phyloP scores from a whole-genome alignment of 2,113 vertebrate genomes.

The Nestor notabilis region DNA sequence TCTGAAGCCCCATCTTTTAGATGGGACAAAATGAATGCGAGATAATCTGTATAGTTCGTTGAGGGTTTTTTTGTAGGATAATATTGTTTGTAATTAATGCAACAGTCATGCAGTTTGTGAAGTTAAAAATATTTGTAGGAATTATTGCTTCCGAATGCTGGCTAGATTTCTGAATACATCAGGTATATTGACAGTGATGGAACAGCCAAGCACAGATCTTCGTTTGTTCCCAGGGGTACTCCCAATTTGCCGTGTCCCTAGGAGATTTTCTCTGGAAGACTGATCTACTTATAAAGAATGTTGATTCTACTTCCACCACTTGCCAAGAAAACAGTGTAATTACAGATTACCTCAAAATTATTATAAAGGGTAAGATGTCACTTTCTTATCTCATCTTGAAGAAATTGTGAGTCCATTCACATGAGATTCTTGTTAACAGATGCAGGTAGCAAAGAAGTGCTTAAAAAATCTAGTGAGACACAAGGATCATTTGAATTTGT shows the following conservation, averaged over 20 bases:
- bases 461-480: not conserved
- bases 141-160: not conserved
- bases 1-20: not conserved
- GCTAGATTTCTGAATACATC: not conserved
- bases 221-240: not conserved
- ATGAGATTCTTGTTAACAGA: not conserved
- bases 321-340: not conserved
- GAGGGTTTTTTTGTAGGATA: not conserved
- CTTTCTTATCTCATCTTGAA: not conserved
- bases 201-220: not conserved
- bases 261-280: not conserved
- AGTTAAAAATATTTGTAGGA: not conserved
- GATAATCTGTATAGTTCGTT: not conserved
- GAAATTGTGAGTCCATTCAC: not conserved
- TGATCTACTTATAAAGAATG: not conserved
- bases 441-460: not conserved
- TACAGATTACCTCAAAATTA: not conserved
- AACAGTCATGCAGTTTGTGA: conserved; percentile 42
- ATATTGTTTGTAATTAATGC: conserved; percentile 51
- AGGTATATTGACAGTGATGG: not conserved
- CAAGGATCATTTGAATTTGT: not conserved
- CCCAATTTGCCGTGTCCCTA: not conserved
- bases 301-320: not conserved
- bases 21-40: not conserved
- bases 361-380: not conserved